Evolutionary conservation across 1,140 invertebrate genomes (phyloP).

Genomic region (Contarinia nasturtii): DNA sequence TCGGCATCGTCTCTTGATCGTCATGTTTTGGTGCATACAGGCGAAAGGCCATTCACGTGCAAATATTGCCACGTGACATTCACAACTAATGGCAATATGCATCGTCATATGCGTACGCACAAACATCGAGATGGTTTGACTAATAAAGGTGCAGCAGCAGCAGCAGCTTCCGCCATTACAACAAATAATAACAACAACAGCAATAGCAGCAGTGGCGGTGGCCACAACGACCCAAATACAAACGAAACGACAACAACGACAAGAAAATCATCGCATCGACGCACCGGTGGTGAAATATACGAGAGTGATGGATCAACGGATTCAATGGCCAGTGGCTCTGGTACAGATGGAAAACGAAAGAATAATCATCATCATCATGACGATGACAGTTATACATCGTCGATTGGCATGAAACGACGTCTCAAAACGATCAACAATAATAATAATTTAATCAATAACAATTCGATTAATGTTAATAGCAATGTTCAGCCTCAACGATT

Average conservation of each 20-base stretch:
- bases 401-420: slow-evolving; percentile 7
- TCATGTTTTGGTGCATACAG: slow-evolving; percentile 55
- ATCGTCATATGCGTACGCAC: slow-evolving; percentile 61
- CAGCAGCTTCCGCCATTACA: slow-evolving; percentile 9
- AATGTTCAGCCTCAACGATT: slow-evolving; percentile 10
- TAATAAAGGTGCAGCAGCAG: slow-evolving; percentile 18
- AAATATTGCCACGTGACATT: slow-evolving; percentile 61
- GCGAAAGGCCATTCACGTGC: slow-evolving; percentile 58
- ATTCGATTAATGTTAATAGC: slow-evolving; percentile 6
- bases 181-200: slow-evolving; percentile 7
- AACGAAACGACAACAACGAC: slow-evolving; percentile 27
- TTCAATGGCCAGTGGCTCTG: background rate
- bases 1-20: slow-evolving; percentile 59
- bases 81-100: slow-evolving; percentile 79
- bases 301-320: slow-evolving; percentile 23
- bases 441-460: slow-evolving; percentile 1
- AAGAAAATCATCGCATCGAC: slow-evolving; percentile 1
- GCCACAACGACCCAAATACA: slow-evolving; percentile 20
- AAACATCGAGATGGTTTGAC: slow-evolving; percentile 22
- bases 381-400: slow-evolving; percentile 4
- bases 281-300: slow-evolving; percentile 14
- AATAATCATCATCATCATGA: no score
- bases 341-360: slow-evolving; percentile 10
- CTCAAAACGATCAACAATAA: slow-evolving; percentile 16
- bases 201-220: slow-evolving; percentile 23